Conservation (phyloP, 2,113 vertebrate genomes). For the Mungos mungo region DNA sequence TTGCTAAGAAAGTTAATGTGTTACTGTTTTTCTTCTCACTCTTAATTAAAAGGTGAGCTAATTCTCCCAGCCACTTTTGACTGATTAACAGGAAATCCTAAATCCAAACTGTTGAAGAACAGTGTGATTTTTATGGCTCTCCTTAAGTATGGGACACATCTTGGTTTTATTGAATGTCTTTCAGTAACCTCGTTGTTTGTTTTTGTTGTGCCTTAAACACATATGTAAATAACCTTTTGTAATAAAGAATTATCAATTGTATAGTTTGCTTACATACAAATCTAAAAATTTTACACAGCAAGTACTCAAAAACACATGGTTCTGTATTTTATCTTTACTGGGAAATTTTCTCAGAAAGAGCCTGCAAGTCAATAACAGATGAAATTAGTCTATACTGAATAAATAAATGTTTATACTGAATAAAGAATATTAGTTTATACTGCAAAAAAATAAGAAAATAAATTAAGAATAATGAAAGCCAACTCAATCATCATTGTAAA, state of each 20-base stretch:
- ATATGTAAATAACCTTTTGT: constrained; percentile 70
- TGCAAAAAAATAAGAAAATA: background rate
- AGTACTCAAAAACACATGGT: constrained; percentile 25
- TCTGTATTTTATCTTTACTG: constrained; percentile 20
- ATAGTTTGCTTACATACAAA: constrained; percentile 27
- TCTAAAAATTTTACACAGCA: constrained; percentile 9
- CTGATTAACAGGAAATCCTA: constrained; percentile 4
- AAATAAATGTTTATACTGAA: background rate
- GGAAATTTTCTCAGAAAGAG: constrained; percentile 25
- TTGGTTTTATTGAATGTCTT: background rate
- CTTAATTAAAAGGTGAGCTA: background rate
- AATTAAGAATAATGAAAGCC: background rate
- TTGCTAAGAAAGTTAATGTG: background rate
- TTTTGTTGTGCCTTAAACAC: constrained; percentile 15
- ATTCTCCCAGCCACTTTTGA: background rate
- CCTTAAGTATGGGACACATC: background rate
- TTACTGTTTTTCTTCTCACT: background rate
- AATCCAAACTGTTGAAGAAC: background rate
- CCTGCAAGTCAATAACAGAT: background rate
- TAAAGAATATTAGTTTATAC: background rate
- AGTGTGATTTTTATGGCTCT: constrained; percentile 41
- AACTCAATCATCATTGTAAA: background rate
- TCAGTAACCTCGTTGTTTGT: background rate
- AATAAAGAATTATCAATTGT: constrained; percentile 66
- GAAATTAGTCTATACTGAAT: constrained; percentile 33